These are phyloP conservation scores for Tenthredo distinguenda DNA, from an alignment of 2,888 invertebrate genomes.

Conservation along the genomic window DNA sequence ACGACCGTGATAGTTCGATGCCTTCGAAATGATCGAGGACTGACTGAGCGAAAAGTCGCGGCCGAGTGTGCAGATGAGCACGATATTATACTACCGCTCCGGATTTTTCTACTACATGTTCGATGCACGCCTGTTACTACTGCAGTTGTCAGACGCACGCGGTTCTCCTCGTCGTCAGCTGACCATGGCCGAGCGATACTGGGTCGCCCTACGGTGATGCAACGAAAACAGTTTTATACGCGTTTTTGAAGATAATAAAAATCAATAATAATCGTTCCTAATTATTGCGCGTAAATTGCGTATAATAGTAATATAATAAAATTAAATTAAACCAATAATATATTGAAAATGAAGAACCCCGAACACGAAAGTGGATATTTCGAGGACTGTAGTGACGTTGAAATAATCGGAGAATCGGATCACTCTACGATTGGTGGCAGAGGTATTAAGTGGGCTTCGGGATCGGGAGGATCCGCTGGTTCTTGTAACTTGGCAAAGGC, in stretches of 20 bases:
- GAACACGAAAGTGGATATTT: constrained; percentile 92
- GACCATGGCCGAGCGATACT: constrained; percentile 39
- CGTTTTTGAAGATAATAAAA: background rate
- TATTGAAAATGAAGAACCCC: constrained; percentile 79
- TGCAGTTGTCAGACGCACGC: constrained; percentile 47
- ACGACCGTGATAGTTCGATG: background rate
- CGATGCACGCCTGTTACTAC: constrained; percentile 11
- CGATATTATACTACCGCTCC: background rate
- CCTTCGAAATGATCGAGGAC: background rate
- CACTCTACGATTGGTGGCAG: constrained; percentile 51
- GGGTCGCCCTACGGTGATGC: constrained; percentile 19
- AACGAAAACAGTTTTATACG: background rate
- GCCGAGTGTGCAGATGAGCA: background rate
- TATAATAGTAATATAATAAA: background rate
- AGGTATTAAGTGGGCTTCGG: constrained; percentile 28
- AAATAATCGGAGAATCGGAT: constrained; percentile 64
- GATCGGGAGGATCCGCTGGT: constrained; percentile 52
- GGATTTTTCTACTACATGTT: background rate
- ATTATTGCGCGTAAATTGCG: background rate
- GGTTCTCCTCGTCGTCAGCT: constrained; percentile 34
- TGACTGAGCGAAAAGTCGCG: background rate
- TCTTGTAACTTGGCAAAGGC: constrained; percentile 67
- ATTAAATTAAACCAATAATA: background rate
- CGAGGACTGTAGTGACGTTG: constrained; percentile 84
- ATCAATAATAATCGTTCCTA: background rate